Percentiles rank a stretch among this genome's conserved stretches.
Conservation (phyloP, 1,140 invertebrate species). For the Drosophila equinoxialis region DNA sequence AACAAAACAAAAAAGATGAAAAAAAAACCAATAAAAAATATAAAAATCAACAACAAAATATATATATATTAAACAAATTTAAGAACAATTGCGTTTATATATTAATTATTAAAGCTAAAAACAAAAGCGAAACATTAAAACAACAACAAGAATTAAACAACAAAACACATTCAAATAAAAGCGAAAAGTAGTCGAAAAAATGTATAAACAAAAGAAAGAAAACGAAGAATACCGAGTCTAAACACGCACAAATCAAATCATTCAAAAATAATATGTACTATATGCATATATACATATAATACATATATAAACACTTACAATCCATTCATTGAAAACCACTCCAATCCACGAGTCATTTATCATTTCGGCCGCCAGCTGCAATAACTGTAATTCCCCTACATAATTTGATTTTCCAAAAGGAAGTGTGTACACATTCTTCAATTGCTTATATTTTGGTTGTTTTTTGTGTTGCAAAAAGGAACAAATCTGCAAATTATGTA, state of each 20-base stretch:
- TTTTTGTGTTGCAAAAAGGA: not conserved
- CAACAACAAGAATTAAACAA: slow-evolving; percentile 23
- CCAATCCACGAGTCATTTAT: not conserved
- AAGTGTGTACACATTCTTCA: not conserved
- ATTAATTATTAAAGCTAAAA: slow-evolving; percentile 53
- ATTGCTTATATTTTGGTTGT: slow-evolving; percentile 20
- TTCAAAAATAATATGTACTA: not conserved
- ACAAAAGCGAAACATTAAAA: slow-evolving; percentile 24
- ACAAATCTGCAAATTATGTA: not conserved
- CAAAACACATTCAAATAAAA: slow-evolving; percentile 36
- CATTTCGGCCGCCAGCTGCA: not conserved
- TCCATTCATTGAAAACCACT: not conserved
- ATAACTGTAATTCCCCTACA: slow-evolving; percentile 1
- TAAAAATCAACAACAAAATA: slow-evolving; percentile 34
- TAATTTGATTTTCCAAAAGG: slow-evolving; percentile 6
- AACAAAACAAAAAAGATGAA: slow-evolving; percentile 60
- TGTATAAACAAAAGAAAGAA: slow-evolving; percentile 38
- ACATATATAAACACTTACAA: slow-evolving; percentile 26
- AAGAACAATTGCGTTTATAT: slow-evolving; percentile 71
- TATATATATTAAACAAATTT: slow-evolving; percentile 35
- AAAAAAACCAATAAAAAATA: slow-evolving; percentile 52
- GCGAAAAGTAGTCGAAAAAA: slow-evolving; percentile 58
- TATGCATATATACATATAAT: slow-evolving; percentile 10
- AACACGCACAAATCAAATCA: slow-evolving; percentile 26
- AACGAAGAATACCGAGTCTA: slow-evolving; percentile 8